phyloP scores from a whole-genome alignment of 2,797 vertebrate genomes.

The Poecilia velifera region DNA sequence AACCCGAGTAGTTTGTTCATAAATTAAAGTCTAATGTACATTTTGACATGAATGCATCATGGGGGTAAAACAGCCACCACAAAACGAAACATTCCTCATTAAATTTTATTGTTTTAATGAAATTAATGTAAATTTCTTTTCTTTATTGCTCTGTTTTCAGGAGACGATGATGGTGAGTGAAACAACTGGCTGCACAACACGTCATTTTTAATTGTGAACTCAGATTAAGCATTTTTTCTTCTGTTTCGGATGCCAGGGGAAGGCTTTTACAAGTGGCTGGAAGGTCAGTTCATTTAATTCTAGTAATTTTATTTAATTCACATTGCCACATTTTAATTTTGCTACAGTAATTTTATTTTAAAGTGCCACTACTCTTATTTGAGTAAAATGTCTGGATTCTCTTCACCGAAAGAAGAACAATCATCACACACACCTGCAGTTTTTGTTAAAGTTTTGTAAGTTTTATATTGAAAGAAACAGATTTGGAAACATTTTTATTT shows the following conservation, averaged over 20 bases:
- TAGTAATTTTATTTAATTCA: neutral
- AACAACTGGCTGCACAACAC: rapidly evolving
- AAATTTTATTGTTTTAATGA: neutral
- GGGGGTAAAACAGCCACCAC: neutral
- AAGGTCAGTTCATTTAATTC: slow-evolving; percentile 81
- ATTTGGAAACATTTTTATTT: too few relatives aligned
- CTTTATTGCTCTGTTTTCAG: slow-evolving; percentile 65
- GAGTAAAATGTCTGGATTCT: too few relatives aligned
- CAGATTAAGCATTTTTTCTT: neutral
- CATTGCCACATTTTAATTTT: too few relatives aligned
- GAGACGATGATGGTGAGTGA: slow-evolving; percentile 92
- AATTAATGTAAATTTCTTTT: slow-evolving; percentile 15
- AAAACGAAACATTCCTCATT: neutral
- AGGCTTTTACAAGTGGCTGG: slow-evolving; percentile 94
- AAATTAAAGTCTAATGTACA: neutral
- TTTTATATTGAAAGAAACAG: too few relatives aligned
- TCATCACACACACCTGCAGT: too few relatives aligned
- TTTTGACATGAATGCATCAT: neutral
- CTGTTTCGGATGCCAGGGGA: slow-evolving; percentile 79
- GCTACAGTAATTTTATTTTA: too few relatives aligned
- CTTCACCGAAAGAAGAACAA: too few relatives aligned
- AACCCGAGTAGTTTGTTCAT: neutral
- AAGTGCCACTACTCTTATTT: too few relatives aligned
- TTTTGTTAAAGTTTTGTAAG: too few relatives aligned
- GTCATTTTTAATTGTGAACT: neutral